Evolutionary conservation across 2,888 invertebrate genomes (phyloP), one percentile per base, ranked within the genome.

Genomic region (Patella depressa): DNA sequence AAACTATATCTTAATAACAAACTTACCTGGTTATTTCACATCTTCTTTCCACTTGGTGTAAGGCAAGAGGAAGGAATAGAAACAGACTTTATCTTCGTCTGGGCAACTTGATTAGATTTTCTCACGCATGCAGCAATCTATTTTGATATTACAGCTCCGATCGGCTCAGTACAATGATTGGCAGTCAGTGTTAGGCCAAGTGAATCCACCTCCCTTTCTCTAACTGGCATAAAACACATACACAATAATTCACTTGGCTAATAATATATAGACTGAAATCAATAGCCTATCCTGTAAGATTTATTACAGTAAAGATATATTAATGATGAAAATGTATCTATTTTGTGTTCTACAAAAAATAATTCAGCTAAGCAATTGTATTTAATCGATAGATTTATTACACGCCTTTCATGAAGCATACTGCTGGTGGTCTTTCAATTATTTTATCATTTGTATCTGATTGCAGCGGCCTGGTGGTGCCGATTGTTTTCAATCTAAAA

Each of bases 61-160:
- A 45, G 45, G 45, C 45, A 45, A 45, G 19, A 65, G 19, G 65
- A 65, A 24, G 19, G 24, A 65, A 9, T 65, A 65, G 65, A 65
- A 65, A 65, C 24, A 65, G 65, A 65, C 65, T 65, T 59, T 65
- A 65, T 65, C 65, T 65, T 65, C 65, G 65, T 65, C 65, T 65
- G 19, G 24, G 24, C 65, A 24, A 24, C 65, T 65, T 65, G 65
- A 65, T 65, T 65, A 65, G 65, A 65, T 24, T 65, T 65, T 65
- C 65, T 65, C 65, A 65, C 65, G 65, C 65, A 65, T 65, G 65
- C 65, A 65, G 65, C 65, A 65, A 65, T 65, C 65, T 65, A 65
- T 65, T 45, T 65, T 65, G 65, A 65, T 65, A 65, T 65, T 24
- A 65, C 65, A 65, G 24, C 65, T 24, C 65, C 24, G 65, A 65